Evolutionary conservation across 2,113 vertebrate genomes (phyloP).

Genomic region (Aptenodytes patagonicus): DNA sequence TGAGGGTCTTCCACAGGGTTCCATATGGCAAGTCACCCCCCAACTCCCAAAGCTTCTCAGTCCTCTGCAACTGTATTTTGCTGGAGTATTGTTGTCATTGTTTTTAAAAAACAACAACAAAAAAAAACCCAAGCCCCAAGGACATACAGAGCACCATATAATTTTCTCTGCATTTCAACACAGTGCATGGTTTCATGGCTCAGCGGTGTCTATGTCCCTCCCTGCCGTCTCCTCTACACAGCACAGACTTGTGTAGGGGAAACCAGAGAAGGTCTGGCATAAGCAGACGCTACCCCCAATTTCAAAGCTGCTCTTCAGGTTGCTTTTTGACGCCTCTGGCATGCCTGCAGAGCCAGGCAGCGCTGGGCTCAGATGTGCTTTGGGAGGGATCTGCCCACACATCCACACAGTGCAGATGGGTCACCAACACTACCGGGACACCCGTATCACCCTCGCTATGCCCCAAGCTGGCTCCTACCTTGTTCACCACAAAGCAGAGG

Average conservation of each 20-base stretch:
- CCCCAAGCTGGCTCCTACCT: neutral
- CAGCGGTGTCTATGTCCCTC: neutral
- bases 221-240: rapidly evolving
- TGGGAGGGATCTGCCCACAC: neutral
- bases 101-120: neutral
- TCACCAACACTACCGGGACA: neutral
- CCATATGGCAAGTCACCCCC: neutral
- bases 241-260: neutral
- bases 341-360: neutral
- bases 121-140: neutral
- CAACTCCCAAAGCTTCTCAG: neutral
- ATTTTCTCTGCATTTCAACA: neutral
- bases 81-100: neutral
- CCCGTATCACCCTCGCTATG: rapidly evolving
- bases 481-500: neutral
- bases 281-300: neutral
- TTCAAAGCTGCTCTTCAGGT: neutral
- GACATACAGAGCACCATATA: neutral
- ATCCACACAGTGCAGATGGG: neutral
- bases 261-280: neutral
- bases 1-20: neutral
- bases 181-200: rapidly evolving
- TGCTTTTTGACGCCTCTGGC: neutral
- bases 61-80: neutral
- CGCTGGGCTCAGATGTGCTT: neutral